Percentiles rank a stretch among this genome's conserved stretches.
Evolutionary conservation across 1,140 invertebrate species (phyloP).

Genomic region (Pseudomyrmex gracilis): DNA sequence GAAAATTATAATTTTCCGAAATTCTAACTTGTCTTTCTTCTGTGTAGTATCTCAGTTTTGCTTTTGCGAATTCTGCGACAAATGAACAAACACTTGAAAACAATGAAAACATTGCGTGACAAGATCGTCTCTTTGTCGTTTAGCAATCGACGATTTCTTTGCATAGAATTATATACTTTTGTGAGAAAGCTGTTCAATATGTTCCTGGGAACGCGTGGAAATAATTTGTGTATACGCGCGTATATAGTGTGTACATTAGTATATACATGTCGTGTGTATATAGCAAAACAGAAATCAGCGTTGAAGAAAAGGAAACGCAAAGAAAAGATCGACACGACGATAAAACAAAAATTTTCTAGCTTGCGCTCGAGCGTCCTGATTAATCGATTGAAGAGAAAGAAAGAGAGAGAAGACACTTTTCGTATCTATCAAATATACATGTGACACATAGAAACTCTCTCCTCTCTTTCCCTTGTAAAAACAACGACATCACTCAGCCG

Average conservation of each 20-base stretch:
- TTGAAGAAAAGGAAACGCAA: conserved; percentile 26
- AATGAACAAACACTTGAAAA: no score
- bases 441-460: conserved; percentile 66
- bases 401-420: conserved; percentile 58
- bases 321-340: conserved; percentile 31
- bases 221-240: conserved; percentile 39
- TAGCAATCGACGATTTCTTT: conserved; percentile 36
- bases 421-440: conserved; percentile 69
- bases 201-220: conserved; percentile 62
- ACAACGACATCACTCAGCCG: not conserved
- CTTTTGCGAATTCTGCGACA: not conserved
- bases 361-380: conserved; percentile 30
- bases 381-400: conserved; percentile 12
- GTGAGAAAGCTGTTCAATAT: conserved; percentile 55
- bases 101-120: not conserved
- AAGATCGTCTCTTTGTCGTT: conserved; percentile 13
- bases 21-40: not conserved
- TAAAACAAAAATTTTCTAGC: conserved; percentile 21
- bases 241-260: conserved; percentile 36
- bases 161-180: conserved; percentile 15
- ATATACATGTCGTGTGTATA: conserved; percentile 16
- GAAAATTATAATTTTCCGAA: conserved; percentile 4
- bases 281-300: conserved; percentile 37
- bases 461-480: conserved; percentile 35
- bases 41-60: not conserved